phyloP scores from a whole-genome alignment of 2,113 vertebrate species.

The Lanius collurio region DNA sequence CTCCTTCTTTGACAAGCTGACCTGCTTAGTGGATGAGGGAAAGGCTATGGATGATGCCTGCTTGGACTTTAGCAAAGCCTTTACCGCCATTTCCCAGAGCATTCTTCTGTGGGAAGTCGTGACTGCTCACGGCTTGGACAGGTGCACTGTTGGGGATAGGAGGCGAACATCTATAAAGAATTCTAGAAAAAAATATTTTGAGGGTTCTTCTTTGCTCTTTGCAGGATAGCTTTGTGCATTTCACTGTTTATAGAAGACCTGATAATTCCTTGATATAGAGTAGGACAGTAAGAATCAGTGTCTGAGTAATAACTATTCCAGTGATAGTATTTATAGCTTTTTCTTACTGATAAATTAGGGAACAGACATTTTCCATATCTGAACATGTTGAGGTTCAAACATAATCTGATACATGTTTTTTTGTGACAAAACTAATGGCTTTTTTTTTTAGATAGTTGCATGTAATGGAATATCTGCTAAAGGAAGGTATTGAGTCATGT shows the following conservation, averaged over 20 bases:
- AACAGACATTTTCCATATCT: background rate
- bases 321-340: background rate
- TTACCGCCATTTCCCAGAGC: background rate
- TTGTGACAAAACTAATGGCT: background rate
- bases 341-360: background rate
- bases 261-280: background rate
- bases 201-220: background rate
- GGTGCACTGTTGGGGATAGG: background rate
- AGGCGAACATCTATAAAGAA: background rate
- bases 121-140: accelerated
- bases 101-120: background rate
- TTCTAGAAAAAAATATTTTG: background rate
- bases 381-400: background rate
- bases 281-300: background rate
- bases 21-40: background rate
- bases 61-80: background rate
- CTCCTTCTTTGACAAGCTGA: background rate
- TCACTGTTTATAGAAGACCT: background rate
- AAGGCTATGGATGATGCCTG: background rate
- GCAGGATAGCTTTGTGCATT: background rate
- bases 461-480: background rate
- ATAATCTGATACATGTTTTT: background rate
- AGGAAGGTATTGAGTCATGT: background rate
- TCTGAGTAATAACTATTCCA: background rate
- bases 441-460: background rate